A percentile compares a stretch with the other conserved stretches of the same genome.
phyloP scores from a whole-genome alignment of 1,140 invertebrate species.

The Lordiphosa clarofinis region DNA sequence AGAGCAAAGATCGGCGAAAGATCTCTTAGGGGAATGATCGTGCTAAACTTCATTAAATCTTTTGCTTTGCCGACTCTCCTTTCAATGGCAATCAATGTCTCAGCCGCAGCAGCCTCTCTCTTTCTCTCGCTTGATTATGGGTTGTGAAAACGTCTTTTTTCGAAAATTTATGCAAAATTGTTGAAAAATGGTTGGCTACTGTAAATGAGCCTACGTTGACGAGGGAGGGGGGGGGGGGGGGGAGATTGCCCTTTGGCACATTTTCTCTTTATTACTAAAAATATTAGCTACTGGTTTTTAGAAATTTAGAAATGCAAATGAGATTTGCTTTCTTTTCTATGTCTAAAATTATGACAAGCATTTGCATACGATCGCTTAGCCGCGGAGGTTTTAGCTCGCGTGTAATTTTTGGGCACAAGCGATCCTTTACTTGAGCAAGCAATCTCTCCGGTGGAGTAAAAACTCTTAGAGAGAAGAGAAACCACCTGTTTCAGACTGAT shows the following conservation, averaged over 20 bases:
- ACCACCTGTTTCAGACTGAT: too few species aligned
- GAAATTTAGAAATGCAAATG: slow-evolving; percentile 11
- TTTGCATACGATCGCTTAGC: neutral
- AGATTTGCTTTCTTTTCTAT: slow-evolving; percentile 3
- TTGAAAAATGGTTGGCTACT: slow-evolving; percentile 73
- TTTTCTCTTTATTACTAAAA: slow-evolving; percentile 43
- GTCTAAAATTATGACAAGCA: neutral
- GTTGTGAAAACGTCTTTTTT: slow-evolving; percentile 61
- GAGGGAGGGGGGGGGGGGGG: neutral
- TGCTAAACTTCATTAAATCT: slow-evolving; percentile 79
- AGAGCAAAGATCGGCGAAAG: slow-evolving; percentile 43
- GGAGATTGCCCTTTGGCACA: slow-evolving; percentile 20
- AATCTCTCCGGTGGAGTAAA: too few species aligned
- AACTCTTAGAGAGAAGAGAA: too few species aligned
- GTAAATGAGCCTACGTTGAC: slow-evolving; percentile 42
- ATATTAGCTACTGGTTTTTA: slow-evolving; percentile 61
- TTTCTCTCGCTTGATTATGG: slow-evolving; percentile 56
- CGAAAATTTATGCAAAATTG: slow-evolving; percentile 73
- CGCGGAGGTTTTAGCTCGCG: too few species aligned
- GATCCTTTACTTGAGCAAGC: too few species aligned
- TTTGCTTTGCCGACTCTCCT: slow-evolving; percentile 42
- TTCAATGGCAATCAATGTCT: slow-evolving; percentile 43
- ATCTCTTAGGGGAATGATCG: slow-evolving; percentile 62
- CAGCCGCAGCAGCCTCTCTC: neutral
- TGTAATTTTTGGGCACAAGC: too few species aligned